Evolutionary conservation across 2,113 vertebrate genomes (phyloP), one percentile per base, ranked within the genome.

Genomic region (Lepisosteus oculatus): DNA sequence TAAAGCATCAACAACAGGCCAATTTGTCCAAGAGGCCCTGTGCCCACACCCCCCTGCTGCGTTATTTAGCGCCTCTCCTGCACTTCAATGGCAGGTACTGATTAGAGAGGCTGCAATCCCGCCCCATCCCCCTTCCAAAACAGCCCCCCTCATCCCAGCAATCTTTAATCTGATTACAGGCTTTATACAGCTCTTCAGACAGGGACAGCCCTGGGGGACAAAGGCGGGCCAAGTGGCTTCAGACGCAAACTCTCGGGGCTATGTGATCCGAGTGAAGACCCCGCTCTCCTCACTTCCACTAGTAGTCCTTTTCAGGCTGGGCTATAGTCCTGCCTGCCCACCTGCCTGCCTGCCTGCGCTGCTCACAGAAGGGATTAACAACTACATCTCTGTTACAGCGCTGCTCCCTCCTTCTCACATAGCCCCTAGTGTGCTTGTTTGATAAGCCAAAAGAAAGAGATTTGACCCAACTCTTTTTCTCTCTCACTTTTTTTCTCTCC

Each of bases 131-230:
- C 76, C 78, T 63, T 41, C 44, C 59, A 67, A 69, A 56, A 81
- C 84, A 77, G 74, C 79, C 87, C 88, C 83, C 86, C 85, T 86
- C 74, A 76, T 83, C 81, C 81, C 85, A 79, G 88, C 88, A 84
- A 85, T 89, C 86, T 93, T 96, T 98, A 98, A 99, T 99, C 95
- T 98, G 95, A 98, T 98, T 97, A 98, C 92, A 95, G 92, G 94
- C 87, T 89, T 91, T 96, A 92, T 90, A 91, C 89, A 90, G 75
- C 90, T 93, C 92, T 93, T 88, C 85, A 92, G 84, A 84, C 78
- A 80, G 85, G 86, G 79, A 85, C 75, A 77, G 85, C 85, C 84
- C 83, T 80, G 76, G 74, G 81, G 87, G 82, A 92, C 90, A 93
- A 93, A 89, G 78, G 88, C 69, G 79, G 86, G 84, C 78, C 88